phyloP scores from a whole-genome alignment of 2,888 invertebrate genomes.

The Polymixis lichenea region DNA sequence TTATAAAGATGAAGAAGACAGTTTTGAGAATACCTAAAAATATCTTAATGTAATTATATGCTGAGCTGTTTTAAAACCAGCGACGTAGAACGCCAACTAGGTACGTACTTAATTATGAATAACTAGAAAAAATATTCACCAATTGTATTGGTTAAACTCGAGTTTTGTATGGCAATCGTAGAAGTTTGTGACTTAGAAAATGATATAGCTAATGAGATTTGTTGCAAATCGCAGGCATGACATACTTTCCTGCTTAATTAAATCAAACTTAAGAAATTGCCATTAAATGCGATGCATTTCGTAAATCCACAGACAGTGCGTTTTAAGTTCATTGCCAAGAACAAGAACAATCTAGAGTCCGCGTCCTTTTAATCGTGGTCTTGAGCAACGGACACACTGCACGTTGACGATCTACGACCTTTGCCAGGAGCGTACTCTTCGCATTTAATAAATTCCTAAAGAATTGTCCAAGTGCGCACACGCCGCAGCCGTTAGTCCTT shows the following conservation, averaged over 20 bases:
- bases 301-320: background rate
- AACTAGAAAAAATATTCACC: background rate
- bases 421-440: background rate
- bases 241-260: background rate
- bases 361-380: too few species aligned
- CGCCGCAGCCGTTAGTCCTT: background rate
- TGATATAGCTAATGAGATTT: background rate
- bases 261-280: background rate
- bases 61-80: too few species aligned
- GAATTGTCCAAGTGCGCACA: background rate
- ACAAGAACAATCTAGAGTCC: background rate
- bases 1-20: too few species aligned
- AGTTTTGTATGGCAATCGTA: background rate
- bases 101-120: too few species aligned
- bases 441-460: background rate
- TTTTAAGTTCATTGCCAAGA: constrained; percentile 5
- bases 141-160: background rate
- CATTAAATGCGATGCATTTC: background rate
- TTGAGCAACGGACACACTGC: too few species aligned
- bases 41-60: too few species aligned
- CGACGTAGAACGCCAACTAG: too few species aligned
- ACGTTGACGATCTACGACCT: background rate
- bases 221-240: background rate
- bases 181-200: background rate
- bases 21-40: too few species aligned